Percentiles rank a stretch among this genome's conserved stretches.
Evolutionary conservation across 2,888 invertebrate genomes (phyloP).

Genomic region (Melieria picta): DNA sequence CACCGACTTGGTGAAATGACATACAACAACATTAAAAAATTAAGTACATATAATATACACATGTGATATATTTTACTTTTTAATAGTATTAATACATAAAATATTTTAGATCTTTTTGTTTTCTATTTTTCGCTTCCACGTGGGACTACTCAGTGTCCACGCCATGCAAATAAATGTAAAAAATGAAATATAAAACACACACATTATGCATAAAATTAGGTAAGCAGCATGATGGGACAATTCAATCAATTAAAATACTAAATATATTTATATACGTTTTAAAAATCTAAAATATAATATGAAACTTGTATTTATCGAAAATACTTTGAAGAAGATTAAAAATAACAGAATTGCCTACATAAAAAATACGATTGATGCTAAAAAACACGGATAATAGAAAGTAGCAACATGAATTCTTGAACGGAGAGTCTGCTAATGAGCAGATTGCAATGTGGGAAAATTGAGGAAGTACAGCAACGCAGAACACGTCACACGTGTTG

Average conservation of each 20-base stretch:
- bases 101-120: conserved; percentile 24
- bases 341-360: conserved; percentile 18
- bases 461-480: too few species aligned
- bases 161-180: too few species aligned
- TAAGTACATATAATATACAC: conserved; percentile 47
- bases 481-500: too few species aligned
- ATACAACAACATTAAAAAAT: conserved; percentile 35
- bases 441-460: too few species aligned
- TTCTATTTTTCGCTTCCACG: conserved; percentile 10
- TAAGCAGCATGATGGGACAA: conserved; percentile 16
- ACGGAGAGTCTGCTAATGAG: too few species aligned
- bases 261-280: conserved; percentile 4
- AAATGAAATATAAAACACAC: not conserved
- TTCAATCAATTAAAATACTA: conserved; percentile 24
- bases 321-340: conserved; percentile 14
- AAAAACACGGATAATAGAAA: not conserved
- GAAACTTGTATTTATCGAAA: conserved; percentile 8
- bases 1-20: too few species aligned
- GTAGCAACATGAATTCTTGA: too few species aligned
- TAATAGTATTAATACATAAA: conserved; percentile 40
- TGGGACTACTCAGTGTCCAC: too few species aligned
- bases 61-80: conserved; percentile 44
- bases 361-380: conserved; percentile 15
- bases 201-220: conserved; percentile 13
- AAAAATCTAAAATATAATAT: conserved; percentile 14